A percentile compares a stretch with the other conserved stretches of the same genome.
These are phyloP conservation scores for Stegastes partitus DNA, from an alignment of 2,113 vertebrate genomes.

Conservation along the genomic window DNA sequence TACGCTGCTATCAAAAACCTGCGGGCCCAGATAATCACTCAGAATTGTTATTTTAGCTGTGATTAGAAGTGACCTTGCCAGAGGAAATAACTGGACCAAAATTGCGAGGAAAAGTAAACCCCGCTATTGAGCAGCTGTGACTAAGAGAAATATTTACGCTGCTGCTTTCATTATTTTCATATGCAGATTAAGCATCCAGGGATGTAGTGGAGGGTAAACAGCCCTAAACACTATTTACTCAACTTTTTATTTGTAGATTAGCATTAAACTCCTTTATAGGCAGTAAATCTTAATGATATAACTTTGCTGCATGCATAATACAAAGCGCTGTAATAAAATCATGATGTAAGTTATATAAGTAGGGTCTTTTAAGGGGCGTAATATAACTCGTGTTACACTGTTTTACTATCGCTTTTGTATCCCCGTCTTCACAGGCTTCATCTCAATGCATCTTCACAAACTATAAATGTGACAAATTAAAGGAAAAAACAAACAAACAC, in stretches of 20 bases:
- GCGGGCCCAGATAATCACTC: constrained; percentile 64
- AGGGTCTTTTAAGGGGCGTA: not conserved
- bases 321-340: constrained; percentile 12
- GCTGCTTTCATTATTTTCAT: constrained; percentile 68
- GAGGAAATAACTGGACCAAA: constrained; percentile 67
- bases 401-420: not conserved
- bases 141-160: constrained; percentile 74
- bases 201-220: constrained; percentile 63
- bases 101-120: constrained; percentile 61
- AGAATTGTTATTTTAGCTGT: constrained; percentile 69
- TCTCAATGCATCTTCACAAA: not conserved
- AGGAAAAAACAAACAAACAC: no score
- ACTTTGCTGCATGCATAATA: constrained; percentile 35
- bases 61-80: constrained; percentile 75
- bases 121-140: constrained; percentile 54
- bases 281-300: constrained; percentile 29
- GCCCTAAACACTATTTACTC: constrained; percentile 66
- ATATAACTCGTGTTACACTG: not conserved
- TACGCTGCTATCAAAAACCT: constrained; percentile 57
- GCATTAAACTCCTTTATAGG: constrained; percentile 51
- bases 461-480: no score
- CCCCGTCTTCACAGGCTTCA: not conserved
- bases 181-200: constrained; percentile 70
- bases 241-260: constrained; percentile 65
- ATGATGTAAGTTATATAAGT: constrained; percentile 11